Evolutionary conservation across 2,113 vertebrate species (phyloP).

Genomic region (Amazona guildingii): DNA sequence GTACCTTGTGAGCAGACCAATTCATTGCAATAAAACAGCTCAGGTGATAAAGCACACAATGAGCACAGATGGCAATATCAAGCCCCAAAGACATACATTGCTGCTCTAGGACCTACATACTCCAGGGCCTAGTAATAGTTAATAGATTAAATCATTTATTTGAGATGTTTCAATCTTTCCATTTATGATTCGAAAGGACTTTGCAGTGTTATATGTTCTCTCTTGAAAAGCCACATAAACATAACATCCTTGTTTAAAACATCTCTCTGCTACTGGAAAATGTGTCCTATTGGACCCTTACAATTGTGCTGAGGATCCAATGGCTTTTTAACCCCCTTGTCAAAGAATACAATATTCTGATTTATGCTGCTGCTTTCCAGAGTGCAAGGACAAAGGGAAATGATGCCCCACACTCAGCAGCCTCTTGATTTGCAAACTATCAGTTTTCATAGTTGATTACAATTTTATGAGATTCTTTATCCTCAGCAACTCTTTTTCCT

Average conservation of each 20-base stretch:
- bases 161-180: background rate
- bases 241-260: background rate
- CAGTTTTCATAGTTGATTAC: slow-evolving; percentile 62
- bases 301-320: background rate
- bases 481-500: slow-evolving; percentile 32
- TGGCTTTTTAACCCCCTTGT: slow-evolving; percentile 2
- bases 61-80: background rate
- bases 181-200: background rate
- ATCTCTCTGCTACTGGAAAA: background rate
- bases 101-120: background rate
- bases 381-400: slow-evolving; percentile 48
- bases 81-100: background rate
- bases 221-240: background rate
- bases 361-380: slow-evolving; percentile 53
- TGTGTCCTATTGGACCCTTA: background rate
- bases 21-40: background rate
- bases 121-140: slow-evolving; percentile 18
- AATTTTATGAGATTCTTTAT: slow-evolving; percentile 58
- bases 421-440: slow-evolving; percentile 59
- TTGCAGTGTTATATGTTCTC: background rate
- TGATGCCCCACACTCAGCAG: slow-evolving; percentile 27
- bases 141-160: slow-evolving; percentile 55
- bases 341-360: slow-evolving; percentile 40
- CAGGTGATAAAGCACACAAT: background rate
- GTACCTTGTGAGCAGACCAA: background rate